Conservation (phyloP, 2,888 invertebrate species). For the Pharmacophagus antenor region DNA sequence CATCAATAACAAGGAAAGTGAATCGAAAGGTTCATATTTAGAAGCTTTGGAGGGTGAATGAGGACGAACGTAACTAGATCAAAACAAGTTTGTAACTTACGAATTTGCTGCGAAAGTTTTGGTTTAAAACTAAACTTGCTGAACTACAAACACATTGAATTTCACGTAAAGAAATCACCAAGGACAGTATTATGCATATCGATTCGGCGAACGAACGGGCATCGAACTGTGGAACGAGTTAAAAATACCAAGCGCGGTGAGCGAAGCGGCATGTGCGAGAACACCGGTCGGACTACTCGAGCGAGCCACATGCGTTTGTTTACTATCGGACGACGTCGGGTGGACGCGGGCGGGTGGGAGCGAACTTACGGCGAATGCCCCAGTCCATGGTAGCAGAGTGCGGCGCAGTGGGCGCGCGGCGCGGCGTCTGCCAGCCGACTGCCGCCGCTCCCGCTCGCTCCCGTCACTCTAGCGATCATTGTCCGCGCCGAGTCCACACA, state of each 20-base stretch:
- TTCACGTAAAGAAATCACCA: conserved; percentile 60
- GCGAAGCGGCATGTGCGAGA: conserved; percentile 74
- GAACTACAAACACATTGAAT: conserved; percentile 53
- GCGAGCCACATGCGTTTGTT: conserved; percentile 77
- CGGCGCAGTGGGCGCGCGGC: conserved; percentile 60
- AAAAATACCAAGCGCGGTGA: conserved; percentile 73
- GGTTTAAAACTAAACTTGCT: conserved; percentile 46
- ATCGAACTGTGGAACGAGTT: conserved; percentile 79
- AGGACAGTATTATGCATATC: conserved; percentile 76
- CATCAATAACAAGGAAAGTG: conserved; percentile 43
- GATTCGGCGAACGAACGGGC: conserved; percentile 75
- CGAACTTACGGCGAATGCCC: conserved; percentile 79
- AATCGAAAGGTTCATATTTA: conserved; percentile 54
- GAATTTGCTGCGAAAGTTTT: conserved; percentile 45
- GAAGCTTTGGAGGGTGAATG: conserved; percentile 41
- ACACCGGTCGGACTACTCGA: conserved; percentile 75
- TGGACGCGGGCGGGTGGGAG: conserved; percentile 40
- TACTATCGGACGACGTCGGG: conserved; percentile 69
- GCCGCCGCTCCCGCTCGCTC: conserved; percentile 69
- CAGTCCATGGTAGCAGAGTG: conserved; percentile 71
- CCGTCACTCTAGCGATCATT: conserved; percentile 52
- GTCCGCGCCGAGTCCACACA: conserved; percentile 47
- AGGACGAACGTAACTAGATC: conserved; percentile 44
- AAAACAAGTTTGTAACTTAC: conserved; percentile 67
- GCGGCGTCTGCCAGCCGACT: conserved; percentile 72